Evolutionary conservation across 2,113 vertebrate genomes (phyloP).

Genomic region (Hippocampus guttulatus): DNA sequence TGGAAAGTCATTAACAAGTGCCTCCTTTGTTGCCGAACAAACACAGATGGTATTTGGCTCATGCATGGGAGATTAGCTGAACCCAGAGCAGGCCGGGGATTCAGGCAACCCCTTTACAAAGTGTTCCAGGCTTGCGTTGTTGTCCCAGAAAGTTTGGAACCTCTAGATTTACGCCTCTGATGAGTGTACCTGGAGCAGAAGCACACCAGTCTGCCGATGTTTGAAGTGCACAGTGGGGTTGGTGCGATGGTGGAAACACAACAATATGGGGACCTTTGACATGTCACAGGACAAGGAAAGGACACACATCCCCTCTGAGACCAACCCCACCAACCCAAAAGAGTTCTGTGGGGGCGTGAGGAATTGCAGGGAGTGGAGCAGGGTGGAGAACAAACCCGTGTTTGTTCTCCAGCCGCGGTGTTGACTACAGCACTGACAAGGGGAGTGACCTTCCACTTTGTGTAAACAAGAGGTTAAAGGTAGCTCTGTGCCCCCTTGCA

Average conservation of each 20-base stretch:
- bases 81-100: slow-evolving; percentile 57
- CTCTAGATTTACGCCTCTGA: slow-evolving; percentile 13
- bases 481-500: slow-evolving; percentile 55
- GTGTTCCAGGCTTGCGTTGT: slow-evolving; percentile 42
- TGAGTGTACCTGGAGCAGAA: neutral
- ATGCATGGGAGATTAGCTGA: slow-evolving; percentile 75
- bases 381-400: slow-evolving; percentile 58
- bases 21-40: slow-evolving; percentile 76
- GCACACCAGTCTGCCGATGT: neutral
- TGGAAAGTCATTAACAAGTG: slow-evolving; percentile 77
- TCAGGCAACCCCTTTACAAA: slow-evolving; percentile 59
- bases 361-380: slow-evolving; percentile 40
- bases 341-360: slow-evolving; percentile 41
- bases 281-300: slow-evolving; percentile 21
- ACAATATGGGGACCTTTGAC: slow-evolving; percentile 1
- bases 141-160: slow-evolving; percentile 38
- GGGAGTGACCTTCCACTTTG: slow-evolving; percentile 62
- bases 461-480: slow-evolving; percentile 69
- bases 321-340: slow-evolving; percentile 17
- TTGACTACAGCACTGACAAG: slow-evolving; percentile 56
- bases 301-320: slow-evolving; percentile 22
- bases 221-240: neutral
- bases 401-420: slow-evolving; percentile 62
- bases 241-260: slow-evolving; percentile 9
- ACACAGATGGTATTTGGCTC: slow-evolving; percentile 78